Percentiles rank a stretch among this genome's conserved stretches.
Evolutionary conservation across 2,888 invertebrate genomes (phyloP).

Genomic region (Nomada ruficornis): DNA sequence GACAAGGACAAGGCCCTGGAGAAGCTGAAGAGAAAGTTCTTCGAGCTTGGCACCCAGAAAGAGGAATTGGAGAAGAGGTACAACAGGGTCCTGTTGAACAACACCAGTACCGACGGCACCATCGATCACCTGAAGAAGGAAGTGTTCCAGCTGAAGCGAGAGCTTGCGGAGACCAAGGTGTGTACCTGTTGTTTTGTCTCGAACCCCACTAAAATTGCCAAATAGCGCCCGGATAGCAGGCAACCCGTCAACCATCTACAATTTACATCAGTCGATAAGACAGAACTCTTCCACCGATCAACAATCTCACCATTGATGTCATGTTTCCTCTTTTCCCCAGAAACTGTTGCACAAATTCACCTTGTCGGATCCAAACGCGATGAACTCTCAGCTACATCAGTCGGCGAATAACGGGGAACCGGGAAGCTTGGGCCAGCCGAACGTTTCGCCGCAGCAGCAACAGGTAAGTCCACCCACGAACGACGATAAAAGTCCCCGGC

Average conservation of each 20-base stretch:
- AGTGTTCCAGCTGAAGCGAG: conserved; percentile 77
- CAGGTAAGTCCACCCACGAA: conserved; percentile 82
- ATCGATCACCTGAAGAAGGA: conserved; percentile 78
- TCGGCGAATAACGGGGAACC: conserved; percentile 20
- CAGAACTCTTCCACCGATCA: not conserved
- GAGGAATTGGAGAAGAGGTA: conserved; percentile 76
- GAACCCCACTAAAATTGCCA: not conserved
- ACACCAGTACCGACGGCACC: conserved; percentile 68
- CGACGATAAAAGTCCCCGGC: conserved; percentile 75
- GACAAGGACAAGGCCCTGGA: conserved; percentile 77
- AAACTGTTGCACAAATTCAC: conserved; percentile 59
- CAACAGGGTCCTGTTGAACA: conserved; percentile 71
- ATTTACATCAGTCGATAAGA: too few species aligned
- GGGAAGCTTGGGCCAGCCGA: conserved; percentile 46
- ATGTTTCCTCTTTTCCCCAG: conserved; percentile 58
- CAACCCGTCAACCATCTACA: too few species aligned
- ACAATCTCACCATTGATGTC: not conserved
- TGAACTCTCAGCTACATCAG: conserved; percentile 56
- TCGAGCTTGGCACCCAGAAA: conserved; percentile 77
- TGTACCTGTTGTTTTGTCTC: not conserved
- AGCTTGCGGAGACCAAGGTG: conserved; percentile 77
- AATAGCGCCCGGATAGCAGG: too few species aligned
- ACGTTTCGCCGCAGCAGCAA: conserved; percentile 68
- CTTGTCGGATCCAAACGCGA: conserved; percentile 51
- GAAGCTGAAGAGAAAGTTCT: conserved; percentile 77